Percentiles rank a stretch among this genome's conserved stretches.
Evolutionary conservation across 2,113 vertebrate species (phyloP).

Genomic region (Ploceus nigricollis): DNA sequence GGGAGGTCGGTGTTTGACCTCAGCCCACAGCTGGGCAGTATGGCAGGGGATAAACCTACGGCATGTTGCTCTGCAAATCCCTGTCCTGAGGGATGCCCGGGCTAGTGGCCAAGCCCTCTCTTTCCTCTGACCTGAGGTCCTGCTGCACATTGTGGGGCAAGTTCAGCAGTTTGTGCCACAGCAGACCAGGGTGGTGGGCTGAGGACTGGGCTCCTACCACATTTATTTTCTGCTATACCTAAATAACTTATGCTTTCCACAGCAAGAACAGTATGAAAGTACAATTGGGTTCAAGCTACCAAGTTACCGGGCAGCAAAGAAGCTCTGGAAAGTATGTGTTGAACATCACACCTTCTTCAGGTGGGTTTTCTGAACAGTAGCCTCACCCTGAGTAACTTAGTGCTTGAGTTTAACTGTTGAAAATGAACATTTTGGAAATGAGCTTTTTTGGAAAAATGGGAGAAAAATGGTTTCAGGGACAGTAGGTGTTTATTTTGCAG

Average conservation of each 20-base stretch:
- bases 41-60: accelerated
- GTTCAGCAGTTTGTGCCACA: not conserved
- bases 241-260: not conserved
- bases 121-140: not conserved
- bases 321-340: constrained; percentile 98
- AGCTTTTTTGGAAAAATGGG: not conserved
- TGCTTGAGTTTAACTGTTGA: not conserved
- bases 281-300: constrained; percentile 97
- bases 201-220: not conserved
- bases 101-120: not conserved
- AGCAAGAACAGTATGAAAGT: constrained; percentile 96
- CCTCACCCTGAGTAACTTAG: not conserved
- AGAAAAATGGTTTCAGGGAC: not conserved
- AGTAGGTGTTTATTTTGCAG: not conserved
- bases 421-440: not conserved
- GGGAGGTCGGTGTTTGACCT: not conserved
- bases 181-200: not conserved
- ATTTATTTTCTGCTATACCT: not conserved
- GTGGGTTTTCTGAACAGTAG: constrained; percentile 61
- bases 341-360: constrained; percentile 99
- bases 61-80: not conserved
- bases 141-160: not conserved
- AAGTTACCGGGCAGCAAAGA: constrained; percentile 96
- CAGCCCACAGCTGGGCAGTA: not conserved
- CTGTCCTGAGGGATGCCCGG: accelerated